Evolutionary conservation across 1,140 invertebrate genomes (phyloP).

Genomic region (Bombyx mandarina): DNA sequence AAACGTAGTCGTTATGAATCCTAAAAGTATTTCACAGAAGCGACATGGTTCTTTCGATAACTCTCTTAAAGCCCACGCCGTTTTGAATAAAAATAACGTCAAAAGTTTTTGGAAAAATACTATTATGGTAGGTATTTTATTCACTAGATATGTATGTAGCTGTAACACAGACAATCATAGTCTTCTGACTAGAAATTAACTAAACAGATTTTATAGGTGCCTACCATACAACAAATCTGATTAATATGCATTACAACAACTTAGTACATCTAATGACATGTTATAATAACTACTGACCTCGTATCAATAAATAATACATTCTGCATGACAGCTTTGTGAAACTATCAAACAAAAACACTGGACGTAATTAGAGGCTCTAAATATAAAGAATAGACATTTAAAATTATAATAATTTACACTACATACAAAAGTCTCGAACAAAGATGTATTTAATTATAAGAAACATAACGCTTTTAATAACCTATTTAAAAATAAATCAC

Average conservation of each 20-base stretch:
- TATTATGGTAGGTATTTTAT: conserved; percentile 8
- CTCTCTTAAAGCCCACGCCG: no score
- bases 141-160: conserved; percentile 9
- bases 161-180: conserved; percentile 53
- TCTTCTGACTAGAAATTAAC: conserved; percentile 63
- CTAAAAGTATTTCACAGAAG: no score
- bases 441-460: conserved; percentile 45
- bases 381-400: conserved; percentile 50
- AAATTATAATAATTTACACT: conserved; percentile 60
- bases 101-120: no score
- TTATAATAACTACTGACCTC: conserved; percentile 57
- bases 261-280: conserved; percentile 18
- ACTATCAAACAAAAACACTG: conserved; percentile 58
- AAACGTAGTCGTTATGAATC: no score
- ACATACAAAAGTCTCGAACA: conserved; percentile 59
- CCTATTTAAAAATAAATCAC: conserved; percentile 57
- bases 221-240: conserved; percentile 38
- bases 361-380: conserved; percentile 60
- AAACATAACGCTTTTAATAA: conserved; percentile 65
- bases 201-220: conserved; percentile 38
- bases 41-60: no score
- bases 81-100: no score
- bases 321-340: conserved; percentile 50
- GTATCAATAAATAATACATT: conserved; percentile 65
- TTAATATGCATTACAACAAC: conserved; percentile 23